Evolutionary conservation across 2,113 vertebrate species (phyloP).

Genomic region (Perca schrenkii): DNA sequence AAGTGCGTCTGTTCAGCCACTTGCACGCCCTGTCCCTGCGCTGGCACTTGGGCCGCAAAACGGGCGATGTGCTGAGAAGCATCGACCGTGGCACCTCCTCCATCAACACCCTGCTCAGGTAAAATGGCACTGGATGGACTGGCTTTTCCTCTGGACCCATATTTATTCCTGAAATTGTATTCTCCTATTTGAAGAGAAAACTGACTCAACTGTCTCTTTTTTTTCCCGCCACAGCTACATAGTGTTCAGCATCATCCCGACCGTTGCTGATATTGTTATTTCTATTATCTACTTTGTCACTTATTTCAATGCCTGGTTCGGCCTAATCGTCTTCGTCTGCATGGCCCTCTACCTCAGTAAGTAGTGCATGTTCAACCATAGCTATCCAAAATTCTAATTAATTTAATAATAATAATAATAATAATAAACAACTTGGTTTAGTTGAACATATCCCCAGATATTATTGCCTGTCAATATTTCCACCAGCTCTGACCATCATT

Average conservation of each 20-base stretch:
- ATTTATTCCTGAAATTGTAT: background rate
- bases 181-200: background rate
- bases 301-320: slow-evolving; percentile 96
- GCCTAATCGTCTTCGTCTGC: slow-evolving; percentile 96
- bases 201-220: background rate
- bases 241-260: slow-evolving; percentile 95
- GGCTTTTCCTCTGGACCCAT: background rate
- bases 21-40: slow-evolving; percentile 92
- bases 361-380: slow-evolving; percentile 48
- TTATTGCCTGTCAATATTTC: background rate
- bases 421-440: background rate
- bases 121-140: background rate
- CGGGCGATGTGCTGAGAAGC: slow-evolving; percentile 92
- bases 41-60: slow-evolving; percentile 95
- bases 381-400: background rate
- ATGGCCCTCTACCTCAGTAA: slow-evolving; percentile 96
- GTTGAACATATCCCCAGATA: background rate
- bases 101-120: slow-evolving; percentile 95
- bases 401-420: background rate
- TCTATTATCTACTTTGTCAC: slow-evolving; percentile 94
- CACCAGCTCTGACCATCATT: slow-evolving; percentile 90
- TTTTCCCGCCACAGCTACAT: slow-evolving; percentile 87
- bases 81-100: slow-evolving; percentile 94
- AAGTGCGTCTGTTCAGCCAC: slow-evolving; percentile 92
- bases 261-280: slow-evolving; percentile 93